A percentile compares a stretch with the other conserved stretches of the same genome.
Evolutionary conservation across 2,888 invertebrate genomes (phyloP).

Genomic region (Phyllotreta striolata): DNA sequence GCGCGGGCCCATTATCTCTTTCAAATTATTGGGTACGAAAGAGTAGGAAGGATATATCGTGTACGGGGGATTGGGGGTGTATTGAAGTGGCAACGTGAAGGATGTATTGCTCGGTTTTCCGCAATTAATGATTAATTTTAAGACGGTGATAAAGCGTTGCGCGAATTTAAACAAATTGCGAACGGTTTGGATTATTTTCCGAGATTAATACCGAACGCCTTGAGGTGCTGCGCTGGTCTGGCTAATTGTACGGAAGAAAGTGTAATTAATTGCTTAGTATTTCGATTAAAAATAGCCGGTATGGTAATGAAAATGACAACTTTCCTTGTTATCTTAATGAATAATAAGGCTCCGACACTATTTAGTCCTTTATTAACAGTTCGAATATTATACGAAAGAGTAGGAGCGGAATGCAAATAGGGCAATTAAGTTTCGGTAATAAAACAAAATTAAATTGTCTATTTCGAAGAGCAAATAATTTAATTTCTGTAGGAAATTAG

Average conservation of each 20-base stretch:
- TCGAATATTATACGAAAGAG: neutral
- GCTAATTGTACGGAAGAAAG: too few species aligned
- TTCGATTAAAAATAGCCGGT: too few species aligned
- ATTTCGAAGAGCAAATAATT: slow-evolving; percentile 10
- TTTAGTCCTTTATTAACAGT: too few species aligned
- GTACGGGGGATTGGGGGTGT: slow-evolving; percentile 1
- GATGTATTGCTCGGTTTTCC: slow-evolving; percentile 3
- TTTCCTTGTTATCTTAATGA: too few species aligned
- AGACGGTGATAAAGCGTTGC: neutral
- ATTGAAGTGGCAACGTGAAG: slow-evolving; percentile 3
- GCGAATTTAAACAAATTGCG: neutral
- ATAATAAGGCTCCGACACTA: too few species aligned
- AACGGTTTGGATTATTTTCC: too few species aligned
- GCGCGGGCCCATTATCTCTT: slow-evolving; percentile 19
- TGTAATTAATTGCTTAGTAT: too few species aligned
- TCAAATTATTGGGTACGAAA: slow-evolving; percentile 26
- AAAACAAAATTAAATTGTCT: slow-evolving; percentile 15
- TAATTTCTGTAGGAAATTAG: slow-evolving; percentile 15
- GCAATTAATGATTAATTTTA: slow-evolving; percentile 9
- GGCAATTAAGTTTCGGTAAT: slow-evolving; percentile 2
- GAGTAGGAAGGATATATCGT: slow-evolving; percentile 17
- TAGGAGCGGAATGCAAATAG: neutral
- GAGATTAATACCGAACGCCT: too few species aligned
- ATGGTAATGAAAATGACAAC: too few species aligned
- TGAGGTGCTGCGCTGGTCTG: too few species aligned